phyloP scores from a whole-genome alignment of 2,797 vertebrate genomes.

The Gymnothorax javanicus region DNA sequence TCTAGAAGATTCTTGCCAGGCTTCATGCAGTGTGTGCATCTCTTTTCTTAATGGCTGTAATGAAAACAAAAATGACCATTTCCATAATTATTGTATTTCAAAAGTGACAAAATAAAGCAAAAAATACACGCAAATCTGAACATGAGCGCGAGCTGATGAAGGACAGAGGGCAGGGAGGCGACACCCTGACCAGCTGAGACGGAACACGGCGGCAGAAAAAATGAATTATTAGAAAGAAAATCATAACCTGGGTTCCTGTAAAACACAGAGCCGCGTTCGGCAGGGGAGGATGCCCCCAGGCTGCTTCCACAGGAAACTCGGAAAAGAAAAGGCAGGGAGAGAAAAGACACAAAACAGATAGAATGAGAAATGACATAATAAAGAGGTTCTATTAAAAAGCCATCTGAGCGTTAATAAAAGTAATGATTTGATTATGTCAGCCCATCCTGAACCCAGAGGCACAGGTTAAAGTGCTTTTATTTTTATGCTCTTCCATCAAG shows the following conservation, averaged over 20 bases:
- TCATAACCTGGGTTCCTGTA: constrained; percentile 20
- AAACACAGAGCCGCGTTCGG: constrained; percentile 21
- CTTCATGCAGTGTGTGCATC: background rate
- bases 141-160: background rate
- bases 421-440: constrained; percentile 73
- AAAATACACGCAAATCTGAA: background rate
- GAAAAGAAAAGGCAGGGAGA: constrained; percentile 58
- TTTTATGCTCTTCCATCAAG: constrained; percentile 59
- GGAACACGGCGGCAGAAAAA: background rate
- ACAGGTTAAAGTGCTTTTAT: constrained; percentile 54
- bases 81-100: background rate
- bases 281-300: constrained; percentile 48
- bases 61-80: background rate
- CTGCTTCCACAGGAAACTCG: constrained; percentile 57
- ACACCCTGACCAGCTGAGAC: background rate
- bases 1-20: background rate
- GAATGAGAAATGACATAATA: constrained; percentile 74
- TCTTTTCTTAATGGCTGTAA: background rate
- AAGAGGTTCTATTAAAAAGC: constrained; percentile 79
- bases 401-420: constrained; percentile 79
- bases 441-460: constrained; percentile 60
- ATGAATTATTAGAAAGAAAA: constrained; percentile 21
- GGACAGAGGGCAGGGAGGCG: background rate
- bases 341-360: constrained; percentile 46
- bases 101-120: background rate